Base-by-base conservation (phyloP, 2,113 vertebrate genomes). In the Heteronetta atricapilla region DNA sequence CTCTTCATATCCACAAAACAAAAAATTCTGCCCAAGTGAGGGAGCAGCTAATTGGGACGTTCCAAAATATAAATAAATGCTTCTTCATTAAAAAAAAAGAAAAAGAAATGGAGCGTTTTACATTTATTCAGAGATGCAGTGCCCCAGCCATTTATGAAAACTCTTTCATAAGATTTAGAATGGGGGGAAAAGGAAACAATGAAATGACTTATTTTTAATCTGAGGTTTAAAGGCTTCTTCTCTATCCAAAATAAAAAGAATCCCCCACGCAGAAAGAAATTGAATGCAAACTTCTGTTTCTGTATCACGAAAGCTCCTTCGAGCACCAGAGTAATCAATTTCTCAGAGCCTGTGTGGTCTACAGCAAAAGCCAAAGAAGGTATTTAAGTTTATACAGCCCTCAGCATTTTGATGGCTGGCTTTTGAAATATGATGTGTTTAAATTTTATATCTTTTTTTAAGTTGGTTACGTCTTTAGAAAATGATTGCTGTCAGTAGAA, bases 141-240 rank as follows among this genome's bases (percentile, higher is more conserved):
- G 95, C 95, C 86, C 79, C 86, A 92, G 7, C 94, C 86, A 92
- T 91, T 90, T 90, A 93, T 72, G 95, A 95, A 96, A 96, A 77
- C 82, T 76, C 78, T 80, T 92, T 96, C 93, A 80, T 93, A 90
- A 97, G 90, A 84, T 68, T 96, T 91, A 83, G 95, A 96, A 95
- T 25, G 14, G 12, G 50, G 8, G 63, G 0, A 8, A 36, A 91
- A 13, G 76, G 85, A 94, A 95, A 96, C 77, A 96, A 97, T 95
- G 89, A 97, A 94, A 93, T 89, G 28, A 96, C 88, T 97, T 96
- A 94, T 93, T 97, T 97, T 95, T 97, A 96, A 92, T 92, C 82
- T 68, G 60, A 44, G 50, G 80, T 96, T 95, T 95, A 89, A 97
- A 96, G 86, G 68, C 60, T 79, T 95, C 92, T 84, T 94, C 77